phyloP scores from a whole-genome alignment of 2,113 vertebrate species.

The Piaya cayana region DNA sequence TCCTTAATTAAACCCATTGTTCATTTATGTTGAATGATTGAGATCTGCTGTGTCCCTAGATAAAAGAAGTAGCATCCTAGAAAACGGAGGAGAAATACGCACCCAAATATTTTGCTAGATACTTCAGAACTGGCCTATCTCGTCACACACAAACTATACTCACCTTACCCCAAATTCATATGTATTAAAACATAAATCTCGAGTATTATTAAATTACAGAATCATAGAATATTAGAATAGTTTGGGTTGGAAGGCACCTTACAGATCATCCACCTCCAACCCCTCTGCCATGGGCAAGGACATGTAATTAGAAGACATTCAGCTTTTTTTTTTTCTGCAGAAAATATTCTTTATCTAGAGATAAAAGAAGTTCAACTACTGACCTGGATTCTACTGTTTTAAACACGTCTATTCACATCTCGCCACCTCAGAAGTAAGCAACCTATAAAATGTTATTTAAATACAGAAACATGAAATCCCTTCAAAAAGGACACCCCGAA shows the following conservation, averaged over 20 bases:
- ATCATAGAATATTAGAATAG: too few species aligned
- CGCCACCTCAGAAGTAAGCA: neutral
- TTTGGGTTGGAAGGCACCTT: too few species aligned
- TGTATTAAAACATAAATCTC: neutral
- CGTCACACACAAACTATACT: neutral
- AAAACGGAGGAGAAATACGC: neutral
- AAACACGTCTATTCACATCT: neutral
- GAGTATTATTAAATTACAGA: neutral
- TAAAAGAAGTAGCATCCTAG: neutral
- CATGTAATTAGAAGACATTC: neutral
- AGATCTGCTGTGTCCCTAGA: neutral
- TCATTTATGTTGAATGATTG: neutral
- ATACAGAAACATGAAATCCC: neutral
- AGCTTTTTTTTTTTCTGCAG: neutral
- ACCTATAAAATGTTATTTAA: neutral
- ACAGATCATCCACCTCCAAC: too few species aligned
- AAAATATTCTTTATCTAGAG: neutral
- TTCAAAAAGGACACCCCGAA: neutral
- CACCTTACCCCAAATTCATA: neutral
- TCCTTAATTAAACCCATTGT: neutral
- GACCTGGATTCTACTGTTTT: neutral
- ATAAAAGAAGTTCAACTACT: neutral
- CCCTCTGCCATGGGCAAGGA: too few species aligned
- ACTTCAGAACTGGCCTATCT: neutral
- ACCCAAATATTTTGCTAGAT: neutral